Percentiles rank a stretch among this genome's conserved stretches.
phyloP scores from a whole-genome alignment of 2,113 vertebrate genomes.

The Cyphomyrus discorhynchus region DNA sequence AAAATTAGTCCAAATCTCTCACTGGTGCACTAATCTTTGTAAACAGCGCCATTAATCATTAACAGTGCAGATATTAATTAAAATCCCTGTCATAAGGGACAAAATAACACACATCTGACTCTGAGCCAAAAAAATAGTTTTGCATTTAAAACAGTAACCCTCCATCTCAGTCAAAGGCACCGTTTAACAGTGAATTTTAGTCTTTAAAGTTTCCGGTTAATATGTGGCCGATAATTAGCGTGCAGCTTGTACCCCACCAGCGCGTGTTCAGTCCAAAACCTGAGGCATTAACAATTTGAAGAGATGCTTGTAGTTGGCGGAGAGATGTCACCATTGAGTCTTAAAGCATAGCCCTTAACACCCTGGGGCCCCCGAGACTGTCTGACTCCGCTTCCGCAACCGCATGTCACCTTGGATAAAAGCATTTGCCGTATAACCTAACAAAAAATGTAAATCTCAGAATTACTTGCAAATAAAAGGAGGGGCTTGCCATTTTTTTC shows the following conservation, averaged over 20 bases:
- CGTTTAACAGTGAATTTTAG: neutral
- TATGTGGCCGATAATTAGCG: neutral
- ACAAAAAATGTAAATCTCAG: neutral
- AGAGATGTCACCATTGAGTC: neutral
- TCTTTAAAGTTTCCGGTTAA: neutral
- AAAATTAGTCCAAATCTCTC: neutral
- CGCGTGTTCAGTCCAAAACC: neutral
- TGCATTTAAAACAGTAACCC: neutral
- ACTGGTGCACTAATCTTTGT: neutral
- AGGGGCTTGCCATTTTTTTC: neutral
- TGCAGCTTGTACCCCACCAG: neutral
- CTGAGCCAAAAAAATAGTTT: neutral
- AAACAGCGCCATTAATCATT: neutral
- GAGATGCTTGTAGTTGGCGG: neutral
- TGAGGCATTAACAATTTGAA: neutral
- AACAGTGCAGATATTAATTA: conserved; percentile 2
- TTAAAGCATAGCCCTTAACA: neutral
- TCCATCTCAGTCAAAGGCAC: neutral
- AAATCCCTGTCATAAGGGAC: neutral
- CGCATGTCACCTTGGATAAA: neutral
- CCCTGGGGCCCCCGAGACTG: no score
- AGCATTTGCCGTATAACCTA: neutral
- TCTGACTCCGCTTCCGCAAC: neutral
- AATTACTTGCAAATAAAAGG: neutral
- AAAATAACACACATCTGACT: neutral